A percentile compares a stretch with the other conserved stretches of the same genome.
These are phyloP conservation scores for Muschampia plurimacula DNA, from an alignment of 2,888 invertebrate species.

Conservation along the genomic window DNA sequence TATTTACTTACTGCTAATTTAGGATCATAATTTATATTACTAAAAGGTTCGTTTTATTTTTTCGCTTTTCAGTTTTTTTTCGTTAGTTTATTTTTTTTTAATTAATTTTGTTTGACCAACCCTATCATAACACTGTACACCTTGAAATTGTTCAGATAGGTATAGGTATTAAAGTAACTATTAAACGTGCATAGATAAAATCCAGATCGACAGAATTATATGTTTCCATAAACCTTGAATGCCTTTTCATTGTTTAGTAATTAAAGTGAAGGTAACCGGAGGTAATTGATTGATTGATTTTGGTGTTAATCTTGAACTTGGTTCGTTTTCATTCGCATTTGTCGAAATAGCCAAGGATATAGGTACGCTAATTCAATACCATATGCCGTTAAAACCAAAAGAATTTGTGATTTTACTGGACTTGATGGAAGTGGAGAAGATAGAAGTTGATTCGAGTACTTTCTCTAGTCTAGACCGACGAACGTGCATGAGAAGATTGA, in stretches of 20 bases:
- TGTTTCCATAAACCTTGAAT: conserved; percentile 13
- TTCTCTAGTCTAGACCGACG: too few relatives aligned
- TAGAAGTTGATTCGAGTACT: too few relatives aligned
- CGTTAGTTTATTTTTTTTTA: not conserved
- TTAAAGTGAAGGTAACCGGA: not conserved
- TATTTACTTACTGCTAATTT: too few relatives aligned
- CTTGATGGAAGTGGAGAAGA: too few relatives aligned
- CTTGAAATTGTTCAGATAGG: conserved; percentile 65
- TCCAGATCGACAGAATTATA: conserved; percentile 17
- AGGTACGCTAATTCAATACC: too few relatives aligned
- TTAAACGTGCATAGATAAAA: conserved; percentile 48
- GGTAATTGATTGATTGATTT: conserved; percentile 14
- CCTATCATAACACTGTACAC: not conserved
- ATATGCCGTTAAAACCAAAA: too few relatives aligned
- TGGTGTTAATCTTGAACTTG: not conserved
- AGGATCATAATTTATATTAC: too few relatives aligned
- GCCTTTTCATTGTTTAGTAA: conserved; percentile 12
- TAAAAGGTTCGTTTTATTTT: too few relatives aligned
- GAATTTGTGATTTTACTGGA: too few relatives aligned
- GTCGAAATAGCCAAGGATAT: too few relatives aligned
- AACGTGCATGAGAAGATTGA: too few relatives aligned
- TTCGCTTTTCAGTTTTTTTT: too few relatives aligned
- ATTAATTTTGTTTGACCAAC: not conserved
- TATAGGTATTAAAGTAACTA: conserved; percentile 35
- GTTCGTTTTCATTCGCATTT: not conserved